Base-by-base conservation (phyloP, 2,113 vertebrate genomes). In the Malurus melanocephalus region DNA sequence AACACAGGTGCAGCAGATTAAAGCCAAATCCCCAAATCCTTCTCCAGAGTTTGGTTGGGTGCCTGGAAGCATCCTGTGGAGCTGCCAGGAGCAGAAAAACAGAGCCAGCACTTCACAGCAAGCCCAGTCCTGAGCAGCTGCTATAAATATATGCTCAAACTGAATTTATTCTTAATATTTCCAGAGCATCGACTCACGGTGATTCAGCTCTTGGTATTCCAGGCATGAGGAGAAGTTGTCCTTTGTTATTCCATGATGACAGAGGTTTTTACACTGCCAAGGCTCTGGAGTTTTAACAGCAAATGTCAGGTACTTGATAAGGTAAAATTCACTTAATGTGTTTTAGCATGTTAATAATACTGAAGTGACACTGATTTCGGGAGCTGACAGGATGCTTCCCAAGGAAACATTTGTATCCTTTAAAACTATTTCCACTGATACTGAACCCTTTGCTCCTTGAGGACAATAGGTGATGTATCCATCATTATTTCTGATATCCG, bases 111-210 rank as follows among this genome's bases (percentile, higher is more conserved):
- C 69, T 75, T 22, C 24, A 24, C 42, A 82, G 51, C 38, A 62
- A n/a, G 71, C 38, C 24, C 18, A 24, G 46, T 43, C 72, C 77
- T 12, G 17, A 60, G 73, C 7, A 56, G n/a, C 6, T 13, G 49
- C 85, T 74, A 52, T 51, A 73, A 85, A 83, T 22, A 46, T 1
- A 62, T 7, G 24, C 60, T 65, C 33, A 76, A 57, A 52, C 18
- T 32, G 16, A 59, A 42, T 59, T 76, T 82, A 53, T 80, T 74
- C 60, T 21, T 74, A 21, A 28, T 66, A 62, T 71, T 80, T 62
- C 64, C 59, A 51, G 0, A 0, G 49, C 60, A 90, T 40, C 0
- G 4, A 69, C 22, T 82, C 10, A 28, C 3, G 3, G 5, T 92
- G 82, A 94, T 64, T 87, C 91, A 89, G 82, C 85, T 67, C 42